Evolutionary conservation across 2,888 invertebrate genomes (phyloP).

Genomic region (Drosophila tripunctata): DNA sequence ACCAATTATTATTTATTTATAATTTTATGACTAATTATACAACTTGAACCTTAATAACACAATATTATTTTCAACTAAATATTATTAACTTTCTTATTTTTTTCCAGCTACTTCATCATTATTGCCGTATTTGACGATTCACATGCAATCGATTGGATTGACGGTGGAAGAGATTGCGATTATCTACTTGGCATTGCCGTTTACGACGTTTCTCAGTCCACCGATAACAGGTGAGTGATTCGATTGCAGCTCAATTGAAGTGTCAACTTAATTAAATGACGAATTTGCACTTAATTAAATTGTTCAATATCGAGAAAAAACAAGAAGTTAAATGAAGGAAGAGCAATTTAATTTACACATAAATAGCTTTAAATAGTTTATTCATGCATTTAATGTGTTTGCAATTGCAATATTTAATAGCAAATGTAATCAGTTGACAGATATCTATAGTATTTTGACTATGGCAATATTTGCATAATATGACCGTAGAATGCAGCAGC

Average conservation of each 20-base stretch:
- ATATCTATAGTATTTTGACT: conserved; percentile 21
- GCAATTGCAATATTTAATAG: background rate
- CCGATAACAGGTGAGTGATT: conserved; percentile 89
- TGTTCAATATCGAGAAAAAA: background rate
- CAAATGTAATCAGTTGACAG: conserved; percentile 25
- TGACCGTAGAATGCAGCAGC: conserved; percentile 12
- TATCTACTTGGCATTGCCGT: conserved; percentile 93
- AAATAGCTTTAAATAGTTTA: background rate
- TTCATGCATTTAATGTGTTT: background rate
- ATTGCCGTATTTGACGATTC: conserved; percentile 93
- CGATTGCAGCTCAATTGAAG: conserved; percentile 28
- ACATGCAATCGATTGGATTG: conserved; percentile 94
- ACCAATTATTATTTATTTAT: too few species aligned
- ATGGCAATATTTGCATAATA: conserved; percentile 32
- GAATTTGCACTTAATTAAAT: conserved; percentile 14
- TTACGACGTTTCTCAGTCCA: conserved; percentile 93
- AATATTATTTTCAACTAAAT: background rate
- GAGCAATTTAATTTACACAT: background rate
- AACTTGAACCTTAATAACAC: background rate
- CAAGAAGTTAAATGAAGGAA: background rate
- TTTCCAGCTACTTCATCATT: conserved; percentile 91
- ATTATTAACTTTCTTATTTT: background rate
- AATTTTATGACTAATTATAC: too few species aligned
- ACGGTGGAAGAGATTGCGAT: conserved; percentile 94
- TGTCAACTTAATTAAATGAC: conserved; percentile 41